Percentiles rank a stretch among this genome's conserved stretches.
These are phyloP conservation scores for Chrysina gloriosa DNA, from an alignment of 2,888 invertebrate species.

Conservation along the genomic window DNA sequence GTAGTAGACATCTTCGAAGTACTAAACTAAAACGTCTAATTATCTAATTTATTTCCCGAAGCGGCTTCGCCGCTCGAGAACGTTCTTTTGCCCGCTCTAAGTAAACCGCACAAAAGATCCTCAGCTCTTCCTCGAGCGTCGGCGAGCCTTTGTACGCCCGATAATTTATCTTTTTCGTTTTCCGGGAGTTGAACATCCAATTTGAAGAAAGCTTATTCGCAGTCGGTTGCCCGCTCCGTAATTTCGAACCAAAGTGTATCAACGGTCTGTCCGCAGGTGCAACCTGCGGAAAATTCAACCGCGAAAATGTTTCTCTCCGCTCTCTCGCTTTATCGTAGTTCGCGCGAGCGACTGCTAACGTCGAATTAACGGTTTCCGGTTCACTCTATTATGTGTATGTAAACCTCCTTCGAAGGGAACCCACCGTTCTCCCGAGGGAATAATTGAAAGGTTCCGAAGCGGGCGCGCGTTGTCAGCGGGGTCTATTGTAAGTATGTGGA, in stretches of 20 bases:
- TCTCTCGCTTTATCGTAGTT: neutral
- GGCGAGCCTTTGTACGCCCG: conserved; percentile 35
- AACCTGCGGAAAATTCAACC: conserved; percentile 55
- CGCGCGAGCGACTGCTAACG: neutral
- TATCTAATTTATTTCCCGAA: no score
- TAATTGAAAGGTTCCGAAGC: no score
- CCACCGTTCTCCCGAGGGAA: no score
- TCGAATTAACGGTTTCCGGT: conserved; percentile 10
- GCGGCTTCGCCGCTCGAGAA: no score
- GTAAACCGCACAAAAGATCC: no score
- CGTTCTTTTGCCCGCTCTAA: no score
- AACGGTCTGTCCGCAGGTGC: conserved; percentile 56
- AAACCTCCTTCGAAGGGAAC: no score
- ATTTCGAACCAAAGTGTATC: conserved; percentile 55
- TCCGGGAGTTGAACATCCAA: conserved; percentile 60
- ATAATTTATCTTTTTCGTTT: conserved; percentile 62
- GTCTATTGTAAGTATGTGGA: no score
- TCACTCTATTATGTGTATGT: conserved; percentile 4
- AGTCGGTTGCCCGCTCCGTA: conserved; percentile 52
- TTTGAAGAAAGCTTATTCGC: conserved; percentile 60
- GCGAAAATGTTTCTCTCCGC: conserved; percentile 46
- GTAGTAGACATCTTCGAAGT: no score
- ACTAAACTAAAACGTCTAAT: no score
- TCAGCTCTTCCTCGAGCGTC: no score
- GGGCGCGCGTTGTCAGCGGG: no score